Conservation (phyloP, 1,140 invertebrate genomes). For the Steinernema feltiae region DNA sequence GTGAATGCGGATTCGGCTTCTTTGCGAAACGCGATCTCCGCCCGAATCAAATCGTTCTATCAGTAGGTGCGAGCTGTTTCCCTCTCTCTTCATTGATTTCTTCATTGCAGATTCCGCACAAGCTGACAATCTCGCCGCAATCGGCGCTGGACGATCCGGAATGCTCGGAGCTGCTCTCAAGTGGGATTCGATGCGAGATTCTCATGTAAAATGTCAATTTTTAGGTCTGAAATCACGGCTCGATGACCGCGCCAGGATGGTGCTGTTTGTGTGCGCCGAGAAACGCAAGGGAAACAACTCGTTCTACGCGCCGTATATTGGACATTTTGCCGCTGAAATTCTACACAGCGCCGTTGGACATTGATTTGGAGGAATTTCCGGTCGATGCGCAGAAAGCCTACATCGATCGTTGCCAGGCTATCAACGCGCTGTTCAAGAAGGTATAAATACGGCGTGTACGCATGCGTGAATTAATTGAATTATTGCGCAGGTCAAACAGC, state of each 20-base stretch:
- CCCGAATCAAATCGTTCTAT: neutral
- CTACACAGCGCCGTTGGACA: conserved; percentile 1
- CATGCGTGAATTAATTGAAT: neutral
- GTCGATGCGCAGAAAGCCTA: neutral
- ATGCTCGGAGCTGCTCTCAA: neutral
- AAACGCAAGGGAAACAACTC: neutral
- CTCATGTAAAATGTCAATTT: neutral
- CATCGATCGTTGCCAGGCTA: neutral
- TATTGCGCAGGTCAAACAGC: neutral
- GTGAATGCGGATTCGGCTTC: neutral
- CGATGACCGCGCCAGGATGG: neutral
- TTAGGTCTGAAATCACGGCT: too few species aligned
- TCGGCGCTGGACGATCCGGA: neutral
- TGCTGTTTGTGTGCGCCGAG: neutral
- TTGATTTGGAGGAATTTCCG: neutral
- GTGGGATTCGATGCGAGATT: too few species aligned
- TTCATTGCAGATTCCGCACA: neutral
- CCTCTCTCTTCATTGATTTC: neutral
- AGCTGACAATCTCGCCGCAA: neutral
- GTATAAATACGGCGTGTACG: neutral
- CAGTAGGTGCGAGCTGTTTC: neutral
- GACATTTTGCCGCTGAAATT: neutral
- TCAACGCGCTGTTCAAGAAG: neutral
- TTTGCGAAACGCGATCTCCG: neutral
- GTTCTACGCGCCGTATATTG: neutral